Evolutionary conservation across 1,140 invertebrate species (phyloP).

Genomic region (Dendrolimus punctatus): DNA sequence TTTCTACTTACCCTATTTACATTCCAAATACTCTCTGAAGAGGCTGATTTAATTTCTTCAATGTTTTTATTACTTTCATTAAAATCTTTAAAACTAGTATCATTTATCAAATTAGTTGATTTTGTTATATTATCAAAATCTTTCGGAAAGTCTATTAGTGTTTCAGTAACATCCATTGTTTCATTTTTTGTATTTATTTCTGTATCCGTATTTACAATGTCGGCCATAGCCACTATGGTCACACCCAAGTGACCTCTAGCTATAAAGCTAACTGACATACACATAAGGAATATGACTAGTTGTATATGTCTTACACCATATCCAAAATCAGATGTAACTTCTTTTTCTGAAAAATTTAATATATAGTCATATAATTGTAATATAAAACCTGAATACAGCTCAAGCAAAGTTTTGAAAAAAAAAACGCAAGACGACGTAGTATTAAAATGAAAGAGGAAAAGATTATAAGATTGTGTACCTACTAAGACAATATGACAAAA

Average conservation of each 20-base stretch:
- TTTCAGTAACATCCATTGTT: not conserved
- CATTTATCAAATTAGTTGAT: not conserved
- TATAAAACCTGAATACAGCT: too few relatives aligned
- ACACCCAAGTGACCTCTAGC: constrained; percentile 76
- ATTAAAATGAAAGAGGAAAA: too few relatives aligned
- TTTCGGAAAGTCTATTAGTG: not conserved
- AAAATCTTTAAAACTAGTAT: not conserved
- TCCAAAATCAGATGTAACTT: constrained; percentile 12
- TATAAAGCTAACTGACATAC: constrained; percentile 74
- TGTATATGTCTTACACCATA: constrained; percentile 75
- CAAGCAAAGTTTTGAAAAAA: too few relatives aligned
- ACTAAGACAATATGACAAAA: too few relatives aligned
- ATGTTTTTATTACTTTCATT: constrained; percentile 1
- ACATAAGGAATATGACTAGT: constrained; percentile 72
- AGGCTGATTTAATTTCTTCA: not conserved
- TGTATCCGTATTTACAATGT: not conserved
- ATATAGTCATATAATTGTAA: not conserved
- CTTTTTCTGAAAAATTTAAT: constrained; percentile 13
- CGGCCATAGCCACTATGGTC: constrained; percentile 78
- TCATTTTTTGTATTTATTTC: not conserved
- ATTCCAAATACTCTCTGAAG: constrained; percentile 5
- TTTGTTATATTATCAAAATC: not conserved
- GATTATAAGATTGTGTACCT: too few relatives aligned
- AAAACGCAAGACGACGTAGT: too few relatives aligned
- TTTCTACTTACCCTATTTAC: constrained; percentile 1